Conservation (phyloP, 2,888 invertebrate species). For the Harpalus rufipes region DNA sequence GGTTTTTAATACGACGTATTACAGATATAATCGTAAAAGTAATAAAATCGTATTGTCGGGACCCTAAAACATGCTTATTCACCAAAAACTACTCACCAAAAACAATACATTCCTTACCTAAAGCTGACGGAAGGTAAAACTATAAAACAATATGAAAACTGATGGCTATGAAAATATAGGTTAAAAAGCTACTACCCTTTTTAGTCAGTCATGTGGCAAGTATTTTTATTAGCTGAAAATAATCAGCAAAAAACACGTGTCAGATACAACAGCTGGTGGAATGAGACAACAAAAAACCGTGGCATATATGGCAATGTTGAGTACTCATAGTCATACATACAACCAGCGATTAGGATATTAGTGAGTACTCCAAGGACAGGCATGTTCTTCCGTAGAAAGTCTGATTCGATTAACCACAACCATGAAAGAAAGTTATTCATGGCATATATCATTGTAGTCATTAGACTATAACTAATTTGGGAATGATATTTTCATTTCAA, state of each 20-base stretch:
- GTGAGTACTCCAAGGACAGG: constrained; percentile 50
- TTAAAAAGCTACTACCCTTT: constrained; percentile 30
- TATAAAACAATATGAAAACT: no score
- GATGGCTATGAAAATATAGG: not conserved
- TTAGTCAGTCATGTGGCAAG: constrained; percentile 24
- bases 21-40: no score
- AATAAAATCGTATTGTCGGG: no score
- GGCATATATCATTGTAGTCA: constrained; percentile 34
- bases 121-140: no score
- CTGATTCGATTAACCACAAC: constrained; percentile 32
- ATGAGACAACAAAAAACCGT: constrained; percentile 48
- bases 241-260: constrained; percentile 52
- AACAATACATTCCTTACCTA: no score
- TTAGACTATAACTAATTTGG: constrained; percentile 51
- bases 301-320: constrained; percentile 44
- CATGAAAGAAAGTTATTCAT: constrained; percentile 46
- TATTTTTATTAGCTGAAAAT: constrained; percentile 43
- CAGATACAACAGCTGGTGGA: constrained; percentile 30
- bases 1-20: no score
- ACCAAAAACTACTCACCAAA: no score
- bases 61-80: no score
- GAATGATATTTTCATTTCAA: constrained; percentile 46
- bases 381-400: constrained; percentile 57
- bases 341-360: constrained; percentile 28
- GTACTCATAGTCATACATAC: constrained; percentile 35